Percentiles rank a stretch among this genome's conserved stretches.
Conservation (phyloP, 2,888 invertebrate genomes). For the Venusia cambrica region DNA sequence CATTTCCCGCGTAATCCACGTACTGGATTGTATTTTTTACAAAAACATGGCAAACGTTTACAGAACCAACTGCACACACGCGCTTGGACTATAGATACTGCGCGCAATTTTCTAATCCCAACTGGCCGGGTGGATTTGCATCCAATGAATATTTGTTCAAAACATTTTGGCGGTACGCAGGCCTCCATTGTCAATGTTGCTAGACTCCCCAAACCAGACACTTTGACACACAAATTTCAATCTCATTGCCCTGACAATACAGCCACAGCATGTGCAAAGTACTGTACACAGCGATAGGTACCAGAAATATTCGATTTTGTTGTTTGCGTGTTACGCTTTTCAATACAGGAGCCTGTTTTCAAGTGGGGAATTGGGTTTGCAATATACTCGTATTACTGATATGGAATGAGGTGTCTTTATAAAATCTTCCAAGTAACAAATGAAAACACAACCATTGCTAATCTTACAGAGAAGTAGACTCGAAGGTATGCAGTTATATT, state of each 20-base stretch:
- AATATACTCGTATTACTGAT: slow-evolving; percentile 27
- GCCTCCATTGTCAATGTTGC: slow-evolving; percentile 50
- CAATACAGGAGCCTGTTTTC: slow-evolving; percentile 37
- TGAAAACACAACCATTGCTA: too few relatives aligned
- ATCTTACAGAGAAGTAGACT: too few relatives aligned
- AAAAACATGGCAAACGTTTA: slow-evolving; percentile 27
- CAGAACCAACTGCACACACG: slow-evolving; percentile 28
- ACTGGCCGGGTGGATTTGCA: slow-evolving; percentile 62
- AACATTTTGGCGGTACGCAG: slow-evolving; percentile 60
- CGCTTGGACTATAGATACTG: slow-evolving; percentile 39
- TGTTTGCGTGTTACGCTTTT: slow-evolving; percentile 40
- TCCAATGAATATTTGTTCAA: slow-evolving; percentile 72
- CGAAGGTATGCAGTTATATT: too few relatives aligned
- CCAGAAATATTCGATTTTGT: slow-evolving; percentile 46
- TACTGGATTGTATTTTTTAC: slow-evolving; percentile 25
- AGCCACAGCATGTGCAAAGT: slow-evolving; percentile 10
- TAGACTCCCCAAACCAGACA: slow-evolving; percentile 33
- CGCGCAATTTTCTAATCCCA: slow-evolving; percentile 60
- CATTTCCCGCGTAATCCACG: slow-evolving; percentile 25
- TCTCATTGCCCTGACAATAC: slow-evolving; percentile 31
- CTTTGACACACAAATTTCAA: slow-evolving; percentile 31
- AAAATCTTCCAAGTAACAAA: too few relatives aligned
- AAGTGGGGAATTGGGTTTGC: slow-evolving; percentile 29
- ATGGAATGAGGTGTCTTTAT: slow-evolving; percentile 5
- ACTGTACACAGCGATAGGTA: slow-evolving; percentile 29